phyloP scores from a whole-genome alignment of 2,888 invertebrate genomes.

The Watsonalla binaria region DNA sequence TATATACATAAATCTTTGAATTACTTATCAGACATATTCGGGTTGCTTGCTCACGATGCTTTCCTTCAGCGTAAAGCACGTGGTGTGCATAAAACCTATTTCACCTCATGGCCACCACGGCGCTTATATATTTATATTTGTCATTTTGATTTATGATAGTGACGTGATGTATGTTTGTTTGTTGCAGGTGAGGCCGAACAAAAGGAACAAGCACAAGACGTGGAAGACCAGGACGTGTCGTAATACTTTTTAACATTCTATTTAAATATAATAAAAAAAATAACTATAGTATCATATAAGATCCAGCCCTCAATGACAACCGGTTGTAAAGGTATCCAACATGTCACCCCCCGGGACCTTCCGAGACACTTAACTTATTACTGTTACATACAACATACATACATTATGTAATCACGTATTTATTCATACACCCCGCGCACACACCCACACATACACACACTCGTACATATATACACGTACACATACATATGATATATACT shows the following conservation, averaged over 20 bases:
- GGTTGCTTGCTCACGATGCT: no score
- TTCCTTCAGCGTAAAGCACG: no score
- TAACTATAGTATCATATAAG: constrained; percentile 75
- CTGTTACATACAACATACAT: neutral
- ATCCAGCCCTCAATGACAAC: constrained; percentile 68
- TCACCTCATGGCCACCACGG: no score
- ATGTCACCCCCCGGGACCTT: constrained; percentile 3
- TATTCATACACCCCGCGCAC: constrained; percentile 7
- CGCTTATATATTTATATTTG: no score
- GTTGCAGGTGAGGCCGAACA: constrained; percentile 91
- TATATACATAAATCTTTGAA: no score
- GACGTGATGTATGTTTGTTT: neutral
- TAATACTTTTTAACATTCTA: constrained; percentile 80
- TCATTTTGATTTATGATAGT: no score
- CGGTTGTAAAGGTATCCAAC: constrained; percentile 42
- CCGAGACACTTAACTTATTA: constrained; percentile 4
- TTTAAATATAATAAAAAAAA: constrained; percentile 71
- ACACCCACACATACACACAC: neutral
- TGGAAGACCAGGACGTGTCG: constrained; percentile 97
- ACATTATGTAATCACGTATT: constrained; percentile 10
- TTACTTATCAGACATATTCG: no score
- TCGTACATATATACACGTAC: no score
- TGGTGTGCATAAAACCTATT: no score
- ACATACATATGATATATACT: neutral
- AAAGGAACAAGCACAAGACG: constrained; percentile 94